Base-by-base conservation (phyloP, 2,113 vertebrate species). In the Aegotheles bennettii region DNA sequence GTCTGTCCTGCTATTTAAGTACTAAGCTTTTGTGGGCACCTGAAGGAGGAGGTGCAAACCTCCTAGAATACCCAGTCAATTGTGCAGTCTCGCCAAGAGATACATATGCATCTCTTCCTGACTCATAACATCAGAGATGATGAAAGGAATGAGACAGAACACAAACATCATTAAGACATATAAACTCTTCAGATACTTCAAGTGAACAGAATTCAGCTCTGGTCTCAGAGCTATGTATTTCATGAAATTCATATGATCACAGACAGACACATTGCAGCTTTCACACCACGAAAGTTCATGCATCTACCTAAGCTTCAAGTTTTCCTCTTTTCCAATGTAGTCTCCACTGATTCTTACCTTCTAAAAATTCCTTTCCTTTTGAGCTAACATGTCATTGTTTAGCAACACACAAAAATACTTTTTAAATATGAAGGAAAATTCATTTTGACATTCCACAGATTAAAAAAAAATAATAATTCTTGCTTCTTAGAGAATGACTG, bases 311-410 rank as follows among this genome's bases (percentile, higher is more conserved):
- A 91, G 25, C 75, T 45, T 60, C 61, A 76, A 53, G 20, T 76
- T 36, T 68, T 65, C 13, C 25, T 92, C n/a, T 47, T 1, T 63
- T 84, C 54, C 45, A 92, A 36, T 40, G 33, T 64, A 42, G 86
- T 31, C 29, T 84, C 38, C 63, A 61, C 29, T 74, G 67, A 86
- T 14, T 23, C 16, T 77, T 59, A 38, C 47, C 57, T 84, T 47
- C 63, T 63, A 57, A 89, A 88, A 80, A 38, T 20, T 51, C 11
- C 10, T 68, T 89, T 83, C 36, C 33, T 76, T 87, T 45, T 48
- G 28, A 84, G 56, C 28, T 71, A 86, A 36, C 7, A 36, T 8
- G 7, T 9, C 0, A 0, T 24, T 65, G 24, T 47, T 77, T 43
- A 24, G 42, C 64, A 93, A 33, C 31, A 85, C n/a, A 53, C 6